Evolutionary conservation across 2,113 vertebrate species (phyloP).

Genomic region (Psittacara wagleri): DNA sequence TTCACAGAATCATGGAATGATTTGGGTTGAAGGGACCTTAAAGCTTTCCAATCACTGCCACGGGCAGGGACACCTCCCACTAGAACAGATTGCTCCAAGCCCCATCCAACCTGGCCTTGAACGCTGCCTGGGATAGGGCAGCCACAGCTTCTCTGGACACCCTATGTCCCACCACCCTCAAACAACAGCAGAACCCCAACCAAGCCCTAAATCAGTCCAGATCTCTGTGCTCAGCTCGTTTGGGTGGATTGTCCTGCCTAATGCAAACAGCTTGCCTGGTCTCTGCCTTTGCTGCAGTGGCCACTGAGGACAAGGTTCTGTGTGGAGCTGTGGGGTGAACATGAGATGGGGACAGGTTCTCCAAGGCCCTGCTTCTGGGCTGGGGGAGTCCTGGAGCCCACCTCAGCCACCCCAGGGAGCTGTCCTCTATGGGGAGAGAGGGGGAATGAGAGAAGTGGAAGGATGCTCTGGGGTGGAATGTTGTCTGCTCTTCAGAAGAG

Average conservation of each 20-base stretch:
- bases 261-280: accelerated
- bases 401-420: not conserved
- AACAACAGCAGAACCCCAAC: not conserved
- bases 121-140: not conserved
- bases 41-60: not conserved
- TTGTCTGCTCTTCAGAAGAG: not conserved
- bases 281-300: not conserved
- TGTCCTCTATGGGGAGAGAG: not conserved
- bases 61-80: not conserved
- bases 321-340: not conserved
- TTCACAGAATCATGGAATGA: not conserved
- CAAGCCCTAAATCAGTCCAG: not conserved
- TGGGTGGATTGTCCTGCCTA: not conserved
- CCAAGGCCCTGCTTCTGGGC: not conserved
- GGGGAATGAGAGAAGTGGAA: not conserved
- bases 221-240: not conserved
- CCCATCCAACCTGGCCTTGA: accelerated
- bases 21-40: not conserved
- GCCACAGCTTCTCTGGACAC: not conserved
- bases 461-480: not conserved
- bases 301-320: accelerated
- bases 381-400: accelerated
- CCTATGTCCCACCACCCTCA: accelerated
- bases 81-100: not conserved
- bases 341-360: not conserved